Percentiles rank a stretch among this genome's conserved stretches.
Conservation (phyloP, 2,113 vertebrate genomes). For the Aegithalos caudatus region DNA sequence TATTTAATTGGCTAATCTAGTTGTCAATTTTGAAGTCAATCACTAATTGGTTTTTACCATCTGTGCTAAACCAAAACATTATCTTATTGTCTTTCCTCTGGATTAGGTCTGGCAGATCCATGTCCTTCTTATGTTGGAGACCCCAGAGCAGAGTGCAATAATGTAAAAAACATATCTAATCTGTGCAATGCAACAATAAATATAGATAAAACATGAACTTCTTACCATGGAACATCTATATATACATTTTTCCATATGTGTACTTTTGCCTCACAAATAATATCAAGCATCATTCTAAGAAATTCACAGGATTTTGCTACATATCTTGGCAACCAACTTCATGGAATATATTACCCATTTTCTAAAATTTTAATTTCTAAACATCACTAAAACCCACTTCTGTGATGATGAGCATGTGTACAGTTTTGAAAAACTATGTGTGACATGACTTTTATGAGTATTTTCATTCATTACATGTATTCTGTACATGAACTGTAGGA, state of each 20-base stretch:
- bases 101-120: neutral
- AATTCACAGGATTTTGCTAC: neutral
- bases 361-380: neutral
- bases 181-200: neutral
- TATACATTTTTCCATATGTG: neutral
- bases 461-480: neutral
- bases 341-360: neutral
- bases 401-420: fast-evolving
- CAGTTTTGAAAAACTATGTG: neutral
- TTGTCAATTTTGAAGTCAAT: too few species aligned
- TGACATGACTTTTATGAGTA: neutral
- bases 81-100: neutral
- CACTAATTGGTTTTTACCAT: too few species aligned
- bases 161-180: neutral
- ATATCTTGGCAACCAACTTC: neutral
- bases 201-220: neutral
- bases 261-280: neutral
- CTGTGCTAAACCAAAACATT: too few species aligned
- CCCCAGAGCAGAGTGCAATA: neutral
- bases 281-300: neutral
- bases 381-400: neutral
- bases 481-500: neutral
- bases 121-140: neutral
- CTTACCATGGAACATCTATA: neutral
- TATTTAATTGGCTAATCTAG: too few species aligned